These are phyloP conservation scores for Avahi laniger DNA, from an alignment of 2,797 vertebrate species.

Conservation along the genomic window DNA sequence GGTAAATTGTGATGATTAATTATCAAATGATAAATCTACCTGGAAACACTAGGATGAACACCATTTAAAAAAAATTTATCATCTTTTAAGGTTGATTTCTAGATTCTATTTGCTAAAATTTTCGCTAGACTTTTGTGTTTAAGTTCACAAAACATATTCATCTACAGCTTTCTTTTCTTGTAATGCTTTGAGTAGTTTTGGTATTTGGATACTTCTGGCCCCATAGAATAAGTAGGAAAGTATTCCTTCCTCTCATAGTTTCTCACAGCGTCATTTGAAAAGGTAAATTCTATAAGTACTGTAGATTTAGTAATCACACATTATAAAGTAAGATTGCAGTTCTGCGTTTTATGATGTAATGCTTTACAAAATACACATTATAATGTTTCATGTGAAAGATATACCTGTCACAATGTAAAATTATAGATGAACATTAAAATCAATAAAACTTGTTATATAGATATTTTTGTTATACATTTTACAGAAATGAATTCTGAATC, in stretches of 20 bases:
- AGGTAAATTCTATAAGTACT: background rate
- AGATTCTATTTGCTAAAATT: background rate
- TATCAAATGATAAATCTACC: background rate
- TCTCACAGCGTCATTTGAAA: background rate
- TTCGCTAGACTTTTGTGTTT: background rate
- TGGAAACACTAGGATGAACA: background rate
- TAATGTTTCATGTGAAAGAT: constrained; percentile 17
- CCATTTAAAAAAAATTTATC: background rate
- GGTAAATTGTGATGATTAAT: background rate
- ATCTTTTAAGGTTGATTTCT: background rate
- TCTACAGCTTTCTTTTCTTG: background rate
- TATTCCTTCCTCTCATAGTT: background rate
- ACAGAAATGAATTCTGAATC: background rate
- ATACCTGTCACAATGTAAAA: background rate
- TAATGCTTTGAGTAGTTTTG: background rate
- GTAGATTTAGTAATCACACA: constrained; percentile 8
- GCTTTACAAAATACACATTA: background rate
- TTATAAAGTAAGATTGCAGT: background rate
- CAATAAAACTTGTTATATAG: background rate
- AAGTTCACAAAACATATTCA: background rate
- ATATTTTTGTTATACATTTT: background rate
- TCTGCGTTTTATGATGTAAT: constrained; percentile 3
- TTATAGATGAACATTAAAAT: constrained; percentile 28
- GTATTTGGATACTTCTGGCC: background rate
- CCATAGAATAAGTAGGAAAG: background rate